Base-by-base conservation (phyloP, 2,888 invertebrate genomes). In the Atethmia centrago region DNA sequence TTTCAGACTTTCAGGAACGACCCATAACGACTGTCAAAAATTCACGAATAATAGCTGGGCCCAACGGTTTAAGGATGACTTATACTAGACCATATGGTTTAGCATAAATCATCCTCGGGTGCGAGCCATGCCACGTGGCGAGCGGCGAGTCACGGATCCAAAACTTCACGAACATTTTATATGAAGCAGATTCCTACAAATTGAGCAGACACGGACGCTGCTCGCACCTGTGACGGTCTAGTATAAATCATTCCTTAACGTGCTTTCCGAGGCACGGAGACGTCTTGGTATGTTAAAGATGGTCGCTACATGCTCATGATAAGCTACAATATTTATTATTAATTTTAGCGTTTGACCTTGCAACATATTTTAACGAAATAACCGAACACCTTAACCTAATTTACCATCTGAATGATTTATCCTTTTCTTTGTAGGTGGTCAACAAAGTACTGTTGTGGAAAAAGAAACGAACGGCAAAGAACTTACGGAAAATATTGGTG, bases 381-480 rank as follows among this genome's bases (percentile, higher is more conserved):
- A n/a, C 3, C 0, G n/a, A 47, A 68, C 31, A 55, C 9, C 28
- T 40, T 36, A 45, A 31, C 25, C 9, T 7, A 40, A 61, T 28
- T 49, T 63, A 67, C 36, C 58, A 51, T 58, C 49, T 65, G 19
- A 68, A 71, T 71, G 71, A 62, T 62, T 72, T 55, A 80, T 74
- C 42, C 67, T 88, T 88, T 83, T 88, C 69, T 88, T 88, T 88
- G 45, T 87, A 88, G 87, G 85, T 87, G 65, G 9, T 12, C 82
- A 16, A 72, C 66, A 67, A 68, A 79, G 63, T 53, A 70, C 45
- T 62, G 55, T 67, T 61, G 42, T 65, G 63, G 59, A 77, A 65
- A 64, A 31, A 40, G 71, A 59, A 70, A 16, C 58, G 19, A 49
- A 31, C 3, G 21, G n/a, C 21, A 25, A 31, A 12, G 40, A 66